Conservation (phyloP, 2,888 invertebrate species). For the Liodrosophila aerea region DNA sequence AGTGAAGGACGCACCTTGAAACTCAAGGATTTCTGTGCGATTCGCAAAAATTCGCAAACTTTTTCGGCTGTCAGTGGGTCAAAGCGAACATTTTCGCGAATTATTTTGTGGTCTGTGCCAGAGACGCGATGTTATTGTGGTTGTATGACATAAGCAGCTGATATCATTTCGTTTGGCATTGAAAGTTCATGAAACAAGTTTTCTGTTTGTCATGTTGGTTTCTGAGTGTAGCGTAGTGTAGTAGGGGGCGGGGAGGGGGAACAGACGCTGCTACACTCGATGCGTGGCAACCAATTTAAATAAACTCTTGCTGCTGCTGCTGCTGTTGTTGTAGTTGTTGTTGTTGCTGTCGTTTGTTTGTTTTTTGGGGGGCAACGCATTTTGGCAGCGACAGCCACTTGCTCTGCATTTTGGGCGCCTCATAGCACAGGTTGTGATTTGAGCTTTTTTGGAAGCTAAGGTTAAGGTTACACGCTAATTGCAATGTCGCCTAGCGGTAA, state of each 20-base stretch:
- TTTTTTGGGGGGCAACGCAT: slow-evolving; percentile 23
- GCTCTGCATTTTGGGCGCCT: slow-evolving; percentile 75
- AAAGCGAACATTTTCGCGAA: slow-evolving; percentile 49
- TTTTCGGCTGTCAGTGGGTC: slow-evolving; percentile 57
- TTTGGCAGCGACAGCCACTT: slow-evolving; percentile 57
- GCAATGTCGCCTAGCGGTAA: slow-evolving; percentile 39
- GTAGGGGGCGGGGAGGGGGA: neutral
- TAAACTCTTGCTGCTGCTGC: slow-evolving; percentile 51
- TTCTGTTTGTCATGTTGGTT: slow-evolving; percentile 17
- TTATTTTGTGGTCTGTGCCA: slow-evolving; percentile 2
- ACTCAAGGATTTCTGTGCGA: slow-evolving; percentile 76
- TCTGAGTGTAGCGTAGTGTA: neutral
- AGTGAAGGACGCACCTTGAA: slow-evolving; percentile 79
- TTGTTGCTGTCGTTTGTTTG: slow-evolving; percentile 1
- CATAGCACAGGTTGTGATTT: slow-evolving; percentile 79
- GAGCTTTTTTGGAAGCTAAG: slow-evolving; percentile 82
- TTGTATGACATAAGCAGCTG: slow-evolving; percentile 54
- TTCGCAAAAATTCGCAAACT: slow-evolving; percentile 62
- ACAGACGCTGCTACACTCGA: slow-evolving; percentile 39
- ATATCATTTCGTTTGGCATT: slow-evolving; percentile 57
- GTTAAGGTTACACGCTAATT: slow-evolving; percentile 78
- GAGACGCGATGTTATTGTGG: neutral
- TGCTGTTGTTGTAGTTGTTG: slow-evolving; percentile 1
- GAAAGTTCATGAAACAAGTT: slow-evolving; percentile 46
- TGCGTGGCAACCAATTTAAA: slow-evolving; percentile 55